phyloP scores from a whole-genome alignment of 1,140 invertebrate genomes.

The Drosophila kurseongensis region DNA sequence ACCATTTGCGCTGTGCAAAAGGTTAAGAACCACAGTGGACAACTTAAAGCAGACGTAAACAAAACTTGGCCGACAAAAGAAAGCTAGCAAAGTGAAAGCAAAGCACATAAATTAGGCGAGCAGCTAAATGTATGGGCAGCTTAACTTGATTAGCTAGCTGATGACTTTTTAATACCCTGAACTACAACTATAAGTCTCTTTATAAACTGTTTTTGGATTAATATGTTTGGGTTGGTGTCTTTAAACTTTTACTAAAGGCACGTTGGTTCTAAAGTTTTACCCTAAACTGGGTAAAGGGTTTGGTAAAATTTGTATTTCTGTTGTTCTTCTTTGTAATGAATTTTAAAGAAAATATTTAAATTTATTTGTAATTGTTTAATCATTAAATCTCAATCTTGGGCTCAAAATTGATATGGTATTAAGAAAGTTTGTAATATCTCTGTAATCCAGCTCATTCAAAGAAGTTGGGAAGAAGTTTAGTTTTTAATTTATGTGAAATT shows the following conservation, averaged over 20 bases:
- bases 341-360: no score
- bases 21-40: constrained; percentile 20
- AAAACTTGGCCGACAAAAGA: constrained; percentile 34
- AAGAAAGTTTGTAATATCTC: neutral
- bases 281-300: no score
- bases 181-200: neutral
- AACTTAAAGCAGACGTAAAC: constrained; percentile 63
- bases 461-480: neutral
- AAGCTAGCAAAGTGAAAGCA: constrained; percentile 42
- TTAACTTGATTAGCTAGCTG: neutral
- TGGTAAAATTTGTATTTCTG: no score
- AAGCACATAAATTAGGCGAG: constrained; percentile 57
- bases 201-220: neutral
- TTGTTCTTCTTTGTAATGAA: no score
- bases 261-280: no score
- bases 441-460: neutral
- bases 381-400: no score
- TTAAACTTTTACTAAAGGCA: neutral
- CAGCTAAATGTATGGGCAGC: constrained; percentile 6
- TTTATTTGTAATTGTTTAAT: no score
- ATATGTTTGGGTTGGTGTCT: neutral
- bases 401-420: no score
- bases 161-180: constrained; percentile 30
- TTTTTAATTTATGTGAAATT: constrained; percentile 69
- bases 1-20: constrained; percentile 36